Conservation (phyloP, 2,888 invertebrate species). For the Apoda limacodes region DNA sequence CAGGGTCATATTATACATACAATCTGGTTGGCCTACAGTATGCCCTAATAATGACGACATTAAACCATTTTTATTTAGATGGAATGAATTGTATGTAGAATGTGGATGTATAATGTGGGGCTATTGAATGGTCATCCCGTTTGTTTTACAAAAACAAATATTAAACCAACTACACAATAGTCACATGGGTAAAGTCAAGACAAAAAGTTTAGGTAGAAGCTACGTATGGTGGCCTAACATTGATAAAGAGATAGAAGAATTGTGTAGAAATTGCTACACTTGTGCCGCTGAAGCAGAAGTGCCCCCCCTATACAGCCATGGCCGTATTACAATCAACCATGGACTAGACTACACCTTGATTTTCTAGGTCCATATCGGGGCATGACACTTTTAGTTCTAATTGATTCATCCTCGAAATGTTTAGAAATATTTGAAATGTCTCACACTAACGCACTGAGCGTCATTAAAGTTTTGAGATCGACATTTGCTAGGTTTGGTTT, state of each 20-base stretch:
- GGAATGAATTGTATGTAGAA: constrained; percentile 11
- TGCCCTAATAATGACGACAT: not conserved
- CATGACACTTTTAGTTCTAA: not conserved
- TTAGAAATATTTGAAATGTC: constrained; percentile 17
- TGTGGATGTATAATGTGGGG: constrained; percentile 14
- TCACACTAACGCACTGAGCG: too few species aligned
- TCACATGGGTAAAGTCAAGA: constrained; percentile 4
- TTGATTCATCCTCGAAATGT: constrained; percentile 18
- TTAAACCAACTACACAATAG: constrained; percentile 2
- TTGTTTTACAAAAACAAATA: not conserved
- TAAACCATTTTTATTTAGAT: not conserved
- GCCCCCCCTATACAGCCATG: constrained; percentile 17
- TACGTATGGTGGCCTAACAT: constrained; percentile 12
- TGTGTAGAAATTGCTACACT: constrained; percentile 6
- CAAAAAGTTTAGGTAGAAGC: constrained; percentile 3
- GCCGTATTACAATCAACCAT: constrained; percentile 12
- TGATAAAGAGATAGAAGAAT: constrained; percentile 5
- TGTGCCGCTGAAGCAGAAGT: constrained; percentile 8
- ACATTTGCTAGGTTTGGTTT: too few species aligned
- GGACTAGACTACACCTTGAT: constrained; percentile 19
- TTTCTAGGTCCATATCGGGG: constrained; percentile 9
- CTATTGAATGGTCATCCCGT: constrained; percentile 7
- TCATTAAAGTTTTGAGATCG: too few species aligned
- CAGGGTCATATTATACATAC: not conserved
- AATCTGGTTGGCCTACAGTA: not conserved